phyloP scores from a whole-genome alignment of 2,888 invertebrate genomes.

The Aphidoletes aphidimyza region DNA sequence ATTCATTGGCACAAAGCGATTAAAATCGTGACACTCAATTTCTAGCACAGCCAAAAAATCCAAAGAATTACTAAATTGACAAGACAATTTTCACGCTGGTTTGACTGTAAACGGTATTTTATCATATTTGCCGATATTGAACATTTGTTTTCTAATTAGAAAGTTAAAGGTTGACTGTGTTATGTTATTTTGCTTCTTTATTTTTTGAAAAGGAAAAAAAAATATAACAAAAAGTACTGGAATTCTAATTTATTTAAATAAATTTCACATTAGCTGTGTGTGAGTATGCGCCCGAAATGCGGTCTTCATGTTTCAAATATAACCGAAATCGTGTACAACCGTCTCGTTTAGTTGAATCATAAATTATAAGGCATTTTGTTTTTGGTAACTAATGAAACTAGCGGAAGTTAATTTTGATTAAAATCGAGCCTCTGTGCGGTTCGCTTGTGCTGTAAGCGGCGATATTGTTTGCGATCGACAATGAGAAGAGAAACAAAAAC shows the following conservation, averaged over 20 bases:
- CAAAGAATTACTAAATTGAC: neutral
- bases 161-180: neutral
- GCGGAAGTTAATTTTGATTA: constrained; percentile 40
- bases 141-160: neutral
- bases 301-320: neutral
- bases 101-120: constrained; percentile 12
- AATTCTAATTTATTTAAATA: constrained; percentile 46
- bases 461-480: neutral
- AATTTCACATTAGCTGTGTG: constrained; percentile 25
- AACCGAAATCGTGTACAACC: constrained; percentile 13
- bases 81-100: constrained; percentile 27
- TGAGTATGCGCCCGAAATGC: neutral
- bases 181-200: neutral
- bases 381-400: neutral
- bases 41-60: neutral
- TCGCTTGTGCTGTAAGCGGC: neutral
- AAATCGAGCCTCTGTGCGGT: constrained; percentile 24
- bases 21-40: constrained; percentile 37
- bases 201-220: neutral
- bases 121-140: neutral
- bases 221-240: neutral
- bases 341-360: neutral
- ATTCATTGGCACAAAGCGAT: constrained; percentile 24
- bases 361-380: neutral
- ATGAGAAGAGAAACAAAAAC: neutral